Base-by-base conservation (phyloP, 2,113 vertebrate genomes). In the Pluvianellus socialis region DNA sequence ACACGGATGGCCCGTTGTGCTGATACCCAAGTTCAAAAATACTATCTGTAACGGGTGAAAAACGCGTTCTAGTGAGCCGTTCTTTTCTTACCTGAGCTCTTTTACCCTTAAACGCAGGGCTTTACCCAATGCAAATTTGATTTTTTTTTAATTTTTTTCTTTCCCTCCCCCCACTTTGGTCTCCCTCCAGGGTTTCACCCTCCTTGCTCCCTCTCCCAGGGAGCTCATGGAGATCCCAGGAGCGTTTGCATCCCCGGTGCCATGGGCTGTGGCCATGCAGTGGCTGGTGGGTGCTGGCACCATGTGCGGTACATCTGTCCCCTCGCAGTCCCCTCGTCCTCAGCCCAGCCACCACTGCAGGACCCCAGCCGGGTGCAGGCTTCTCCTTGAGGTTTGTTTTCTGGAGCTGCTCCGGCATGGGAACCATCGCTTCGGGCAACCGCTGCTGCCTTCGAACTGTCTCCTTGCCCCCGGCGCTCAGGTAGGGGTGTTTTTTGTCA, bases 251-350 rank as follows among this genome's bases (percentile, higher is more conserved):
- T 22, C 12, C 27, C 9, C 47, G 10, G 23, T 15, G 33, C 19
- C 6, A 0, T 0, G 32, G 59, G 66, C 66, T 83, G 82, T 56
- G 63, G 67, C 42, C 70, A 26, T 42, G 72, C 26, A 30, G 59
- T 7, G 22, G 24, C 66, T 52, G 86, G 30, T 81, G 55, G 13
- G 52, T 32, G 32, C 58, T 73, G 67, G 45, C 76, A 74, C 76
- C 52, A 3, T 0, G 0, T 2, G 1, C 0, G 24, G 32, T 17
- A 8, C 33, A 8, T 67, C 56, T 71, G 47, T 38, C 80, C 68
- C 75, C 53, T 32, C 2, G 24, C 0, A 73, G 7, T 20, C 45
- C 49, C 40, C 32, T 49, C 4, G 2, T 22, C 74, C 84, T 35
- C 56, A 59, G 66, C 84, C 33, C 32, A 45, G 65, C 65, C 58